Evolutionary conservation across 1,140 invertebrate species (phyloP).

Genomic region (Brevipalpus yothersi): DNA sequence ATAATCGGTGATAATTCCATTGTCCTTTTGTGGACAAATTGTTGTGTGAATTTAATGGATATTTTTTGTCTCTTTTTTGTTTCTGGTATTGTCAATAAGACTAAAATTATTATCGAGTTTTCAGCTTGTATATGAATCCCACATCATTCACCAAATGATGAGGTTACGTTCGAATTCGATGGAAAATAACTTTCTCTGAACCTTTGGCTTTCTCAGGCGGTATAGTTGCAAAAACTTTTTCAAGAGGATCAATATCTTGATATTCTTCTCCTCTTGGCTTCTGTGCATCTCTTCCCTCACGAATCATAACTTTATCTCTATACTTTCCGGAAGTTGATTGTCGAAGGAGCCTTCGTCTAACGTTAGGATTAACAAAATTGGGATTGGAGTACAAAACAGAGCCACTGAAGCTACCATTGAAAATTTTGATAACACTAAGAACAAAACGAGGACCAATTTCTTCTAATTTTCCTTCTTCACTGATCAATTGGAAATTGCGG

Average conservation of each 20-base stretch:
- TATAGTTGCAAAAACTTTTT: conserved; percentile 7
- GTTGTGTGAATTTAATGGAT: no score
- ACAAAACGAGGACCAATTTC: conserved; percentile 85
- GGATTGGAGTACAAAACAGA: conserved; percentile 78
- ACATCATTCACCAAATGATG: neutral
- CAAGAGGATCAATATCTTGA: conserved; percentile 5
- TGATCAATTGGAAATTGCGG: conserved; percentile 89
- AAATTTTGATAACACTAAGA: conserved; percentile 76
- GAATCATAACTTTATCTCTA: conserved; percentile 45
- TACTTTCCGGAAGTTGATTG: conserved; percentile 47
- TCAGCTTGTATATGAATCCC: no score
- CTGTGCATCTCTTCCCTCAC: conserved; percentile 38
- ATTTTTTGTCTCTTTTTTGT: no score
- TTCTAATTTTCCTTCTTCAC: conserved; percentile 73
- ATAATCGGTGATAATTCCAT: no score
- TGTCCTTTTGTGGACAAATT: no score
- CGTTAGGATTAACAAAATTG: conserved; percentile 66
- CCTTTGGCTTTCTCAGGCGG: neutral
- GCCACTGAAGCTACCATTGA: conserved; percentile 82
- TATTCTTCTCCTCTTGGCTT: conserved; percentile 28
- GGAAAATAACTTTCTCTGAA: neutral
- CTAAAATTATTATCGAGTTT: no score
- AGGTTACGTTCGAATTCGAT: neutral
- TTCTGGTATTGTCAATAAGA: no score
- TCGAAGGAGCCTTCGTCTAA: conserved; percentile 29